Evolutionary conservation across 2,888 invertebrate species (phyloP).

Genomic region (Agrotis clavis): DNA sequence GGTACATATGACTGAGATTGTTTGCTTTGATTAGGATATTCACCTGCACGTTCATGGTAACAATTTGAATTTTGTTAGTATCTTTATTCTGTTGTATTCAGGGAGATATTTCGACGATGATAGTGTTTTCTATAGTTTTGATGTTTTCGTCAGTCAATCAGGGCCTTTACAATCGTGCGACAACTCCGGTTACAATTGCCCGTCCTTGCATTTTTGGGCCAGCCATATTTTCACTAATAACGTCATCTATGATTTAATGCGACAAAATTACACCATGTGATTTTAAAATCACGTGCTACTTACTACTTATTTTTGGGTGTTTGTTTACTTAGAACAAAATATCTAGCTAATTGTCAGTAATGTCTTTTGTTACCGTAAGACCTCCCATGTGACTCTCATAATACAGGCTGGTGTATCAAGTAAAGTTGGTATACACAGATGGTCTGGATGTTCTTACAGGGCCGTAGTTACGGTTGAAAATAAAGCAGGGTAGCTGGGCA

Average conservation of each 20-base stretch:
- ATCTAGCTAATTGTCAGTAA: not conserved
- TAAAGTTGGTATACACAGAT: not conserved
- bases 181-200: not conserved
- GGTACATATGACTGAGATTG: constrained; percentile 11
- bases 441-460: constrained; percentile 5
- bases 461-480: no score
- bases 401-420: constrained; percentile 4
- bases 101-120: no score
- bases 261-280: not conserved
- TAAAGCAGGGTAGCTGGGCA: no score
- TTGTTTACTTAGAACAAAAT: not conserved
- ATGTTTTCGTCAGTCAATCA: no score
- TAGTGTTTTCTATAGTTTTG: no score
- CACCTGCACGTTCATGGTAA: not conserved
- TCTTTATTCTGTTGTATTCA: not conserved
- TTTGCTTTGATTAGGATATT: not conserved
- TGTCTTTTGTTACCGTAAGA: constrained; percentile 2
- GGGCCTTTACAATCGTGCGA: not conserved
- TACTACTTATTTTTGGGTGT: constrained; percentile 4
- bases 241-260: not conserved
- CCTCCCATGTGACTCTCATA: not conserved
- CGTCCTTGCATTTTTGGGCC: not conserved
- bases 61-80: no score
- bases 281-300: constrained; percentile 8
- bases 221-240: not conserved